These are phyloP conservation scores for Leptobrachium leishanense DNA, from an alignment of 2,113 vertebrate species.

Conservation along the genomic window DNA sequence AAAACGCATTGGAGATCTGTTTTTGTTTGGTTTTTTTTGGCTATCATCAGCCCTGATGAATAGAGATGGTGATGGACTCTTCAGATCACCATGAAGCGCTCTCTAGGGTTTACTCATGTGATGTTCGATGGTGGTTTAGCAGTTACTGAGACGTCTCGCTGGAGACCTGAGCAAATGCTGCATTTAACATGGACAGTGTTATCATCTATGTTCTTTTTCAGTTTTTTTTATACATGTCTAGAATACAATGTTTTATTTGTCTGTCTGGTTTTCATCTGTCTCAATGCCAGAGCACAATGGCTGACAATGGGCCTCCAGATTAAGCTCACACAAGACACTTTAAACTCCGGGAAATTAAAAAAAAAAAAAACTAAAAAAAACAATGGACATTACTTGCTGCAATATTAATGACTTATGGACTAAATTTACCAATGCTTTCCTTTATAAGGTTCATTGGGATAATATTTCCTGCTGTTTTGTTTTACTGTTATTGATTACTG, in stretches of 20 bases:
- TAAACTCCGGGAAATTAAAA: slow-evolving; percentile 42
- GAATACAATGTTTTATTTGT: slow-evolving; percentile 3
- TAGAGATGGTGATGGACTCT: not conserved
- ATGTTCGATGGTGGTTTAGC: slow-evolving; percentile 24
- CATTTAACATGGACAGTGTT: slow-evolving; percentile 31
- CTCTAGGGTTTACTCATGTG: not conserved
- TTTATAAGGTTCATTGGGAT: slow-evolving; percentile 17
- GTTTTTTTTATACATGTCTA: slow-evolving; percentile 33
- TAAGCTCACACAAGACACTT: slow-evolving; percentile 44
- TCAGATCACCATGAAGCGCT: not conserved
- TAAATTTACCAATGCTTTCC: not conserved
- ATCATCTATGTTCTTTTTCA: slow-evolving; percentile 9
- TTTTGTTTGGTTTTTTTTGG: not conserved
- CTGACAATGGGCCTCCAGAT: slow-evolving; percentile 29
- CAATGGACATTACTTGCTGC: slow-evolving; percentile 10
- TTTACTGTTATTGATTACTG: slow-evolving; percentile 20
- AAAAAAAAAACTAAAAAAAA: slow-evolving; percentile 14
- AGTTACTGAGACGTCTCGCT: slow-evolving; percentile 7
- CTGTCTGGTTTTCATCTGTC: slow-evolving; percentile 19
- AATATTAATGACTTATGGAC: slow-evolving; percentile 36
- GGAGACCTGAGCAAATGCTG: slow-evolving; percentile 26
- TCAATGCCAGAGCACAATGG: slow-evolving; percentile 31
- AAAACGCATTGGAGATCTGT: slow-evolving; percentile 26
- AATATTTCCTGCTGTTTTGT: slow-evolving; percentile 21
- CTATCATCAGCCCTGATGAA: not conserved